phyloP scores from a whole-genome alignment of 1,140 invertebrate genomes.

The Trigoniulus corallinus region DNA sequence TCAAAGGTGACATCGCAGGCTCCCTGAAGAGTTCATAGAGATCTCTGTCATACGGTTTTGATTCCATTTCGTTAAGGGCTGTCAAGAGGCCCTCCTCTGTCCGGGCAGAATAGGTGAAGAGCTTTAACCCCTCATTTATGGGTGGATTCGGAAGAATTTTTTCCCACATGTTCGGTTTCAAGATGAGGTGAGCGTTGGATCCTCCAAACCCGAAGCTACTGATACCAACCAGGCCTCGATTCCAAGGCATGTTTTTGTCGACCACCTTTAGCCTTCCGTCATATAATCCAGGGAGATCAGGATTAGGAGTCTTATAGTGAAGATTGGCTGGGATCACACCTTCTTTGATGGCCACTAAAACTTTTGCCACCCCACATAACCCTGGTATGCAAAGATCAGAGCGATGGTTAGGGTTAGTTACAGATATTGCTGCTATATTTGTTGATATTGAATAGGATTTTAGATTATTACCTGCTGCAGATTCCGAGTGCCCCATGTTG shows the following conservation, averaged over 20 bases:
- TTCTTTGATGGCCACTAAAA: constrained; percentile 31
- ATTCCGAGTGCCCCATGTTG: constrained; percentile 41
- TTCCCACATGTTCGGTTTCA: constrained; percentile 18
- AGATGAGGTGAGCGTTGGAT: constrained; percentile 39
- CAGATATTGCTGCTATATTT: background rate
- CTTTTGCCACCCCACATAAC: constrained; percentile 28
- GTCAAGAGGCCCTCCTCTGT: constrained; percentile 58
- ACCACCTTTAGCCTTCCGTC: constrained; percentile 15
- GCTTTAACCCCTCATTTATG: constrained; percentile 10
- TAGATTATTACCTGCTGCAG: constrained; percentile 33
- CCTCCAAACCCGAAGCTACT: constrained; percentile 49
- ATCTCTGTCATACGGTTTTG: background rate
- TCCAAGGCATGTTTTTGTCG: constrained; percentile 24
- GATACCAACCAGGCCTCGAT: constrained; percentile 34
- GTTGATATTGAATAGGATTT: constrained; percentile 5
- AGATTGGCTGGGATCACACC: constrained; percentile 34
- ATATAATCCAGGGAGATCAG: constrained; percentile 26
- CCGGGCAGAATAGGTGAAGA: constrained; percentile 63
- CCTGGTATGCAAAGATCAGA: constrained; percentile 13
- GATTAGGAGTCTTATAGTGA: constrained; percentile 34
- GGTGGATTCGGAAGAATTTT: background rate
- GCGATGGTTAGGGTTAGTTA: background rate
- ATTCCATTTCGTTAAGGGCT: constrained; percentile 37
- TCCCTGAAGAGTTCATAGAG: background rate
- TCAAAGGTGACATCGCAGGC: background rate